Percentiles rank a stretch among this genome's conserved stretches.
Conservation (phyloP, 2,113 vertebrate species). For the Oryzias celebensis region DNA sequence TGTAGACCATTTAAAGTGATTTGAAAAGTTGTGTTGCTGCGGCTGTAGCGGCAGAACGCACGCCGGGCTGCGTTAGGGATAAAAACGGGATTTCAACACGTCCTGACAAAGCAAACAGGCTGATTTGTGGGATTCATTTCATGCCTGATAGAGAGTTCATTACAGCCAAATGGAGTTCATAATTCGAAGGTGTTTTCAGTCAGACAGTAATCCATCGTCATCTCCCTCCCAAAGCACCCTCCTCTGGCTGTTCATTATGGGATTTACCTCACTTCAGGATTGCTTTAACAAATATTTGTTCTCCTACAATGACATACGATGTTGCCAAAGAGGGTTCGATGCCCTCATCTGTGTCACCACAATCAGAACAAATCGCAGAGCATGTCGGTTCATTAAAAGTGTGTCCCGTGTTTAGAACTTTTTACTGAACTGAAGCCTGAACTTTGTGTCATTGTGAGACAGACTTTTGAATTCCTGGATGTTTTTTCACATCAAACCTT, state of each 20-base stretch:
- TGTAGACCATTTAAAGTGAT: too few species aligned
- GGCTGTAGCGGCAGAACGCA: too few species aligned
- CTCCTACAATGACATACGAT: conserved; percentile 7
- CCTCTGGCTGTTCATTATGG: conserved; percentile 5
- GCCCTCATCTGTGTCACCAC: not conserved
- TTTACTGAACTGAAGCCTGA: too few species aligned
- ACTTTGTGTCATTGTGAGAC: too few species aligned
- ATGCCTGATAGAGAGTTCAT: conserved; percentile 4
- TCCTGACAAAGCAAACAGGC: conserved; percentile 5
- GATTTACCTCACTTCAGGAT: conserved; percentile 2
- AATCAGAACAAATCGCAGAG: not conserved
- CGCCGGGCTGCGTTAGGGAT: not conserved
- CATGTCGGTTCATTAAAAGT: not conserved
- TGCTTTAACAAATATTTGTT: conserved; percentile 1
- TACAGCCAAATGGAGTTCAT: conserved; percentile 25
- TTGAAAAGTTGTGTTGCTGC: too few species aligned
- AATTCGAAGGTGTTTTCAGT: conserved; percentile 21
- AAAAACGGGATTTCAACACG: not conserved
- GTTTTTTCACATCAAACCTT: too few species aligned
- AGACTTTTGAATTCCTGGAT: too few species aligned
- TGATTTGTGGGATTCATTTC: conserved; percentile 50
- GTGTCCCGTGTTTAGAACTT: not conserved
- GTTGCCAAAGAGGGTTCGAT: not conserved
- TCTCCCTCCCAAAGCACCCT: conserved; percentile 4
- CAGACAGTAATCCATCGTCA: conserved; percentile 30